phyloP scores from a whole-genome alignment of 2,797 vertebrate genomes.

The Craterocephalus amniculus region DNA sequence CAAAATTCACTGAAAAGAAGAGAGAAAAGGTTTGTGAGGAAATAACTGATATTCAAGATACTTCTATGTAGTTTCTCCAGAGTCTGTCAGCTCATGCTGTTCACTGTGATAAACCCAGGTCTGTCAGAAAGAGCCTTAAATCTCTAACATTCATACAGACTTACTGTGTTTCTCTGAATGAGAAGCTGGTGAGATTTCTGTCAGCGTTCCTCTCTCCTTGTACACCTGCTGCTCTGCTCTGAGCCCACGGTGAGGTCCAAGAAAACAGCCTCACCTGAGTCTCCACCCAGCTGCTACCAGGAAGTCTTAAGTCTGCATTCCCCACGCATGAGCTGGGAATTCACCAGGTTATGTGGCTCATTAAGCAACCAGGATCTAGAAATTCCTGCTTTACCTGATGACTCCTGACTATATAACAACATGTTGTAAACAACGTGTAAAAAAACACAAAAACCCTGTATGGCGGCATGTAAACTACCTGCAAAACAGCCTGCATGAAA shows the following conservation, averaged over 20 bases:
- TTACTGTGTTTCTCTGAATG: slow-evolving; percentile 40
- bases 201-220: slow-evolving; percentile 6
- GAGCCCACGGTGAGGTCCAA: slow-evolving; percentile 17
- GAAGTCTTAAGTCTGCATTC: slow-evolving; percentile 72
- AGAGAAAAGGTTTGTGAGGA: background rate
- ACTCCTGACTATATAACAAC: background rate
- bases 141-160: background rate
- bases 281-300: slow-evolving; percentile 69
- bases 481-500: too few species aligned
- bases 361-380: background rate
- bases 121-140: background rate
- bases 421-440: too few species aligned
- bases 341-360: slow-evolving; percentile 18
- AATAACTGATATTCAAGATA: too few species aligned
- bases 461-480: too few species aligned
- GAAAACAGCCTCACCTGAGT: slow-evolving; percentile 36
- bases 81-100: too few species aligned
- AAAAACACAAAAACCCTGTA: too few species aligned
- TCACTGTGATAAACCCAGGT: too few species aligned
- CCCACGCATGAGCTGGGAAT: slow-evolving; percentile 34
- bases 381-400: slow-evolving; percentile 3
- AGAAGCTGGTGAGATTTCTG: background rate
- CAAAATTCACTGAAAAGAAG: too few species aligned
- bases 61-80: too few species aligned
- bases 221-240: slow-evolving; percentile 3